Evolutionary conservation across 2,797 vertebrate genomes (phyloP), one percentile per base, ranked within the genome.

Genomic region (Spinus pinus): DNA sequence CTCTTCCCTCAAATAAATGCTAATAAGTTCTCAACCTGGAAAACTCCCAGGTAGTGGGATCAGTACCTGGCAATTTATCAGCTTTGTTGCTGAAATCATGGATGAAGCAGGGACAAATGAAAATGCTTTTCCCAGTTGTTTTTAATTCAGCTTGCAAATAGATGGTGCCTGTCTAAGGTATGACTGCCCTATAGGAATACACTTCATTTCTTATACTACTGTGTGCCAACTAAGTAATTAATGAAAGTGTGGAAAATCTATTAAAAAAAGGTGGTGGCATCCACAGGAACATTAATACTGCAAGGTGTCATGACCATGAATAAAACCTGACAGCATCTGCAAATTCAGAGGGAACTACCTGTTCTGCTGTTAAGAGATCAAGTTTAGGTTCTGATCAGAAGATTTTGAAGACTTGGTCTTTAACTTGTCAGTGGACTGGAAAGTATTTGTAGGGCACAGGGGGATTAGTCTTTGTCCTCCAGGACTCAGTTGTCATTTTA

Each of bases 11-110:
- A 94, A 85, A 92, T 85, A 93, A 94, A 58, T 13, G 7, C 51
- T 85, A 89, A 37, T 86, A 95, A 90, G 61, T 96, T 92, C 49
- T 94, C 71, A 88, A 69, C 54, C 61, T 94, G 81, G 81, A 95
- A 73, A 93, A 95, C 94, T 79, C 84, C 67, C 90, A 81, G 71
- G 57, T 22, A 93, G 74, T 30, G 71, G 77, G 70, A 96, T 94
- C 85, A 57, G 71, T 67, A 91, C 37, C 37, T 82, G 66, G 60
- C 81, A 90, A 73, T 74, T 60, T 14, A 77, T 88, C 88, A 93
- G 24, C 73, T 91, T 80, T 79, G 57, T 58, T 88, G 80, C 51
- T 86, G 71, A 91, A 91, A 82, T 9, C 0, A 0, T 14, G 65
- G 31, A 61, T 64, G 70, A 85, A 95, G 35, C 20, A 47, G 46